Evolutionary conservation across 1,140 invertebrate species (phyloP).

Genomic region (Asobara japonica): DNA sequence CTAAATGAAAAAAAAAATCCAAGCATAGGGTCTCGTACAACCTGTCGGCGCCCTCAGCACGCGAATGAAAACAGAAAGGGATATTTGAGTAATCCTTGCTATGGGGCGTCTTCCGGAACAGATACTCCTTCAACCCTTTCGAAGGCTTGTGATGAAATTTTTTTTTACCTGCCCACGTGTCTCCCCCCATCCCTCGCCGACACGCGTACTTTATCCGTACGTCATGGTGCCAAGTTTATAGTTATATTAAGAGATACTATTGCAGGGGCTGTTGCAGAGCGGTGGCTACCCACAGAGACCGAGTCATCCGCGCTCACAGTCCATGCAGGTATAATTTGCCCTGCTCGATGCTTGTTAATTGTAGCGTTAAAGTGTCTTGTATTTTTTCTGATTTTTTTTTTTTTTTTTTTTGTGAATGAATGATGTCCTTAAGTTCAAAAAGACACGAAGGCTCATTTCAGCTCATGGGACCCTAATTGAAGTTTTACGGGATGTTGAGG

Average conservation of each 20-base stretch:
- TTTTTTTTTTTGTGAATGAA: neutral
- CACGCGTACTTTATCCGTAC: conserved; percentile 12
- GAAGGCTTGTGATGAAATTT: neutral
- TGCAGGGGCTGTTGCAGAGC: conserved; percentile 65
- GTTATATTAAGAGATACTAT: conserved; percentile 39
- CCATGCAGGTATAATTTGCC: conserved; percentile 60
- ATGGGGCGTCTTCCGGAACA: conserved; percentile 31
- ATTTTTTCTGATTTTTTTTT: too few relatives aligned
- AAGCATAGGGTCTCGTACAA: conserved; percentile 38
- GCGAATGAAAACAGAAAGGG: conserved; percentile 39
- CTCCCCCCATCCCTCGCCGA: neutral
- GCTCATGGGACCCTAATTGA: too few relatives aligned
- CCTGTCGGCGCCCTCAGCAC: conserved; percentile 48
- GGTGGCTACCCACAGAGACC: conserved; percentile 61
- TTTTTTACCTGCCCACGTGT: conserved; percentile 33
- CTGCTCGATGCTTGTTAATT: neutral
- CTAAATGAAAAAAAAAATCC: neutral
- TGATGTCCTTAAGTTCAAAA: too few relatives aligned
- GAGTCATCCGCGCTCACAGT: conserved; percentile 64
- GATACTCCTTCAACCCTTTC: conserved; percentile 29
- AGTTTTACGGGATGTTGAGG: too few relatives aligned
- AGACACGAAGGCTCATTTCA: too few relatives aligned
- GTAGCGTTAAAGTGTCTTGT: neutral
- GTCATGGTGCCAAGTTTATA: neutral
- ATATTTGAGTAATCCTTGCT: conserved; percentile 32